phyloP scores from a whole-genome alignment of 1,140 invertebrate species.

The Ganaspis sp. region DNA sequence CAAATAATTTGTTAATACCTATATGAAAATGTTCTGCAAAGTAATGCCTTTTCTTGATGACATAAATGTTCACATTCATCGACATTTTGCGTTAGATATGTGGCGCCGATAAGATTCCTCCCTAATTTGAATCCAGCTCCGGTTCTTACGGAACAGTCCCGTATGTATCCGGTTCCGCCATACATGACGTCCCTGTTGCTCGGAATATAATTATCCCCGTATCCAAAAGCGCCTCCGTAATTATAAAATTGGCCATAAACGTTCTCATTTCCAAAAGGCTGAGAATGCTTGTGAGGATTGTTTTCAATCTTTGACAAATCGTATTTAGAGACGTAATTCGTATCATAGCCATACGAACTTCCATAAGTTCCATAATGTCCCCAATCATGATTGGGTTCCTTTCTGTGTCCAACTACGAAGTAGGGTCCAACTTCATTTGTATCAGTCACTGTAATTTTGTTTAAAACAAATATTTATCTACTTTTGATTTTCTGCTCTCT shows the following conservation, averaged over 20 bases:
- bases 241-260: slow-evolving; percentile 55
- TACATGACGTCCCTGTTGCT: slow-evolving; percentile 49
- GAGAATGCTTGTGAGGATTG: background rate
- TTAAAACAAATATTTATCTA: background rate
- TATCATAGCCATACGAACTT: slow-evolving; percentile 63
- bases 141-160: slow-evolving; percentile 82
- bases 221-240: slow-evolving; percentile 66
- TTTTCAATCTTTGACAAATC: slow-evolving; percentile 41
- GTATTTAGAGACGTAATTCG: slow-evolving; percentile 60
- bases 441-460: slow-evolving; percentile 31
- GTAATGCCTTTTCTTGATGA: slow-evolving; percentile 82
- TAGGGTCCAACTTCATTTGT: slow-evolving; percentile 54
- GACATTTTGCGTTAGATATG: slow-evolving; percentile 80
- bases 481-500: too few species aligned
- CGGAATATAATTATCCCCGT: slow-evolving; percentile 60
- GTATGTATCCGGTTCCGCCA: slow-evolving; percentile 45
- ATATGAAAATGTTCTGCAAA: slow-evolving; percentile 86
- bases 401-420: slow-evolving; percentile 36
- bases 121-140: slow-evolving; percentile 84
- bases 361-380: slow-evolving; percentile 67
- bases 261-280: slow-evolving; percentile 40
- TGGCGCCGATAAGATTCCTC: slow-evolving; percentile 80
- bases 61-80: slow-evolving; percentile 86
- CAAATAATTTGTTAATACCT: slow-evolving; percentile 74
- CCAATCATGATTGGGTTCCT: slow-evolving; percentile 56